phyloP scores from a whole-genome alignment of 1,140 invertebrate species.

The Diabrotica virgifera region DNA sequence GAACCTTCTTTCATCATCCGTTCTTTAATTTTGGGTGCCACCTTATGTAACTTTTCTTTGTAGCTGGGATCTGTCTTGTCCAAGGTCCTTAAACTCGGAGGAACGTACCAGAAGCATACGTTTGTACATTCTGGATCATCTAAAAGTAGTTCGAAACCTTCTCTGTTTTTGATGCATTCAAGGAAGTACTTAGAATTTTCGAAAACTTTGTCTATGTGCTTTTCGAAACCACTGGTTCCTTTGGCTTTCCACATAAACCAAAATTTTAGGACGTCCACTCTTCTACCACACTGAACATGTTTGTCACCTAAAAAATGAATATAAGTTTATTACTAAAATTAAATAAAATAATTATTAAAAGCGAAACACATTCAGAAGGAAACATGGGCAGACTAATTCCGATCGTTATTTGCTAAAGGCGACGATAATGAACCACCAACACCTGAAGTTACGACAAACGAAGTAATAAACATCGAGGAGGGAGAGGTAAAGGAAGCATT shows the following conservation, averaged over 20 bases:
- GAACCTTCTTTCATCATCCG: slow-evolving; percentile 91
- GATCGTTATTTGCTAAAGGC: too few species aligned
- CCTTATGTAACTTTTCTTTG: slow-evolving; percentile 67
- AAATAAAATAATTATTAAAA: not conserved
- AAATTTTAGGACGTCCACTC: slow-evolving; percentile 92
- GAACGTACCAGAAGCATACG: slow-evolving; percentile 94
- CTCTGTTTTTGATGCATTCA: slow-evolving; percentile 61
- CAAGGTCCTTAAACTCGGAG: slow-evolving; percentile 65
- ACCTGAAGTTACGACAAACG: too few species aligned
- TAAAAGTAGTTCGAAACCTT: slow-evolving; percentile 72
- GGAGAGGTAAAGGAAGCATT: too few species aligned
- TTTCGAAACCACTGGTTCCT: slow-evolving; percentile 75
- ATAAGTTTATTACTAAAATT: slow-evolving; percentile 1
- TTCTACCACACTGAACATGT: slow-evolving; percentile 86
- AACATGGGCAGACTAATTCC: too few species aligned
- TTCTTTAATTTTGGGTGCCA: slow-evolving; percentile 91
- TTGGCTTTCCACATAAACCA: slow-evolving; percentile 99
- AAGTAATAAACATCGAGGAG: too few species aligned
- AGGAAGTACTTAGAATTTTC: slow-evolving; percentile 70
- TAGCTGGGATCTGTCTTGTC: slow-evolving; percentile 58
- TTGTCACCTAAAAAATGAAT: slow-evolving; percentile 72
- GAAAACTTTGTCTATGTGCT: slow-evolving; percentile 77
- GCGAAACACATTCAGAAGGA: too few species aligned
- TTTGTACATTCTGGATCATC: slow-evolving; percentile 88
- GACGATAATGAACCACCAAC: too few species aligned